Conservation (phyloP, 2,113 vertebrate genomes). For the Nipponia nippon region DNA sequence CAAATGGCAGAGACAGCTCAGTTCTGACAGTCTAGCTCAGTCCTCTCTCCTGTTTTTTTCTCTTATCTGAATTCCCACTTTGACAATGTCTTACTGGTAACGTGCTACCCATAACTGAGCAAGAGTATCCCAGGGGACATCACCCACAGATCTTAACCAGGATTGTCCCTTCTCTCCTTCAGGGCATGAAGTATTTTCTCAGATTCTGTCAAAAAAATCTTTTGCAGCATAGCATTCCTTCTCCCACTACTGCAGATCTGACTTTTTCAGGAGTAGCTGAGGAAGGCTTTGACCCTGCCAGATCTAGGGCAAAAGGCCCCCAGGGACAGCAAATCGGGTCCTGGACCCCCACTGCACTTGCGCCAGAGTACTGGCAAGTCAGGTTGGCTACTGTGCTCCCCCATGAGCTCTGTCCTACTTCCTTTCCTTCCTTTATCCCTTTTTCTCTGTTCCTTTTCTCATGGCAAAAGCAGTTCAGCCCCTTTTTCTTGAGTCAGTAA, state of each 20-base stretch:
- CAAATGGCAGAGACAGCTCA: not conserved
- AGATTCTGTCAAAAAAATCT: not conserved
- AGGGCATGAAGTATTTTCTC: not conserved
- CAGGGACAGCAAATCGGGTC: not conserved
- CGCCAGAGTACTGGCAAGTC: not conserved
- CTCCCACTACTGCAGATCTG: accelerated
- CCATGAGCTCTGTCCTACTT: conserved; percentile 24
- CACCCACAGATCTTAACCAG: not conserved
- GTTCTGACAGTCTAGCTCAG: not conserved
- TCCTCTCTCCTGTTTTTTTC: not conserved
- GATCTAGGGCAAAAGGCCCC: not conserved
- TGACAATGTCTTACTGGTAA: not conserved
- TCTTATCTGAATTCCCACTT: not conserved
- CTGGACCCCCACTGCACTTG: not conserved
- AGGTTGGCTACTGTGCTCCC: conserved; percentile 19
- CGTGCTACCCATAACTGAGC: not conserved
- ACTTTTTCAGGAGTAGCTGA: not conserved
- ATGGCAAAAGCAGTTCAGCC: not conserved
- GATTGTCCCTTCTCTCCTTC: not conserved
- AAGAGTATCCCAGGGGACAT: not conserved
- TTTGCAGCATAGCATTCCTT: not conserved
- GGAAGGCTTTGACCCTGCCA: not conserved
- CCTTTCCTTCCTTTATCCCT: not conserved
- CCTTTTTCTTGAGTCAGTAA: not conserved
- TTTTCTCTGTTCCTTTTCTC: conserved; percentile 18